Evolutionary conservation across 2,797 vertebrate species (phyloP), one percentile per base, ranked within the genome.

Genomic region (Manis crassicaudata): DNA sequence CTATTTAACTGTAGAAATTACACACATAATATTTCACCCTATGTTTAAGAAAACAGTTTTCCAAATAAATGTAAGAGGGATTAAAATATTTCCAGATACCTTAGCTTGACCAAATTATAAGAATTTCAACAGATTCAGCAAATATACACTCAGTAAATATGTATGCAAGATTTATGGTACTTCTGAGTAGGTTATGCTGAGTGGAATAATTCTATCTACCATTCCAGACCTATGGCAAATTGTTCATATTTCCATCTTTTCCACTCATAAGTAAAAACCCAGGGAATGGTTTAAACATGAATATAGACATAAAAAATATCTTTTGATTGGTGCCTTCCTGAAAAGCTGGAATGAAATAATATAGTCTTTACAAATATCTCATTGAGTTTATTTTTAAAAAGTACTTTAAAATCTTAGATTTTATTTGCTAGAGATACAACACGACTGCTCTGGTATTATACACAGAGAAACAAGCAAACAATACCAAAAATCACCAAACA

Each of bases 51-150:
- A 91, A 46, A 50, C 0, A 17, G 9, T 73, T 89, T 86, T 84
- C 18, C 63, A 70, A 87, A 50, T 67, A 88, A 76, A 76, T 80
- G 5, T 8, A 94, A 70, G 6, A 3, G 29, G 76, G 8, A 73
- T 63, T 54, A 20, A 7, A 60, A 56, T 17, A 54, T n/a, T 75
- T 27, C 20, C 72, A 16, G 3, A 70, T 81, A 88, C 17, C 25
- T 21, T 76, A 84, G 6, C 11, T 29, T 95, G 35, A 56, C 29
- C 17, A 60, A 92, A 92, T 86, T 86, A 18, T 83, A 72, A 83
- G 60, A 92, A 72, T 82, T 88, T 93, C 16, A 95, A 67, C 40
- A 84, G 12, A 94, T 63, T 79, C 35, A 56, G 5, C 63, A 83
- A 91, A 92, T 52, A 40, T 37, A 12, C 27, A 80, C n/a, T 40